Conservation (phyloP, 2,888 invertebrate species). For the Drosophila melanosoma region DNA sequence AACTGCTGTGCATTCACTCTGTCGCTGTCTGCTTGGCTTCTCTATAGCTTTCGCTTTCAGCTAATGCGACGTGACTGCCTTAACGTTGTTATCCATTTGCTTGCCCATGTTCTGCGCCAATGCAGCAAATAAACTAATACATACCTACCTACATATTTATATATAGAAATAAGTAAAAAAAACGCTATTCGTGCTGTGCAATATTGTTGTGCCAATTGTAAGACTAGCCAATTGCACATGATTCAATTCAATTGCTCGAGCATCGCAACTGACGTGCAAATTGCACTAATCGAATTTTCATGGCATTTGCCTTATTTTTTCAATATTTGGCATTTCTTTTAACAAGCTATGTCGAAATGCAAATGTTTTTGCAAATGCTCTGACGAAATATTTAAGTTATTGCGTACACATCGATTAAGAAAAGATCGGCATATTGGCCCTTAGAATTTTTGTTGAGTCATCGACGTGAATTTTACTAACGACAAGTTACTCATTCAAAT, state of each 20-base stretch:
- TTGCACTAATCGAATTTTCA: constrained; percentile 33
- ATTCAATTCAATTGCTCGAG: constrained; percentile 20
- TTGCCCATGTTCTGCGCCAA: constrained; percentile 61
- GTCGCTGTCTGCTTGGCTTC: constrained; percentile 32
- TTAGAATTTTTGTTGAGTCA: constrained; percentile 20
- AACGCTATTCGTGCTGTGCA: constrained; percentile 39
- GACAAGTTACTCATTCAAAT: constrained; percentile 24
- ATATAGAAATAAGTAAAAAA: constrained; percentile 42
- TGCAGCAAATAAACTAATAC: constrained; percentile 34
- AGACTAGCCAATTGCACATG: constrained; percentile 35
- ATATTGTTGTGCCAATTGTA: constrained; percentile 56
- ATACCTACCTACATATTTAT: not conserved
- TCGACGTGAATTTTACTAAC: not conserved
- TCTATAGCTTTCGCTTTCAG: constrained; percentile 72
- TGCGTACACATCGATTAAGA: not conserved
- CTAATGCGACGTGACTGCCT: constrained; percentile 66
- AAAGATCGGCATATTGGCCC: constrained; percentile 1
- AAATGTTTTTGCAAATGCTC: not conserved
- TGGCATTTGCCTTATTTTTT: constrained; percentile 21
- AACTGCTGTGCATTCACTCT: constrained; percentile 27
- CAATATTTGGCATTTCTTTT: constrained; percentile 35
- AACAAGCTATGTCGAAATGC: constrained; percentile 37
- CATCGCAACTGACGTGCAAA: constrained; percentile 41
- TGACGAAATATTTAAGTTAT: constrained; percentile 2
- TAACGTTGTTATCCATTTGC: constrained; percentile 53